These are phyloP conservation scores for Fopius arisanus DNA, from an alignment of 1,140 invertebrate genomes.

Conservation along the genomic window DNA sequence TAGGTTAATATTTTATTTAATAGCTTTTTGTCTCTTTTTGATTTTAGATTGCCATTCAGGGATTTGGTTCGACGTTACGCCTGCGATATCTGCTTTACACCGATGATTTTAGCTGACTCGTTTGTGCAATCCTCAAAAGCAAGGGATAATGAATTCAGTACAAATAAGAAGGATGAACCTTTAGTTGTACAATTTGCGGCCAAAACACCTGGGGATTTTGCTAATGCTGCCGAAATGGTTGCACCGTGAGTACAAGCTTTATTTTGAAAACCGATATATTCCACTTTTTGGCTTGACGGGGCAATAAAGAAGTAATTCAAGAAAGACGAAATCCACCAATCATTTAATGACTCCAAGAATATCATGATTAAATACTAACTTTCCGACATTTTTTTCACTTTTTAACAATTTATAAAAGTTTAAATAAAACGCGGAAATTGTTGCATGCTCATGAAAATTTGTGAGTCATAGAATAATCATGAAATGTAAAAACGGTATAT, in stretches of 20 bases:
- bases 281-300: too few relatives aligned
- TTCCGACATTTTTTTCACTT: too few relatives aligned
- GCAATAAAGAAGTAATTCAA: too few relatives aligned
- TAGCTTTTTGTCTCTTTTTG: neutral
- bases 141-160: conserved; percentile 87
- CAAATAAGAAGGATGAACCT: conserved; percentile 79
- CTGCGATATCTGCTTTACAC: conserved; percentile 91
- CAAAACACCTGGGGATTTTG: conserved; percentile 83
- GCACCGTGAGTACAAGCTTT: conserved; percentile 71
- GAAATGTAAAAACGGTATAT: too few relatives aligned
- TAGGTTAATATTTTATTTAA: neutral
- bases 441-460: too few relatives aligned
- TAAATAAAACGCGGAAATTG: too few relatives aligned
- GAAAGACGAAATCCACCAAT: too few relatives aligned
- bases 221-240: conserved; percentile 83
- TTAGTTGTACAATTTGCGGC: conserved; percentile 95
- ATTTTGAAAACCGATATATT: too few relatives aligned
- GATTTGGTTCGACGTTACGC: conserved; percentile 82
- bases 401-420: too few relatives aligned
- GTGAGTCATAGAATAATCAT: too few relatives aligned
- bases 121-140: conserved; percentile 90
- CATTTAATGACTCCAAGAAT: too few relatives aligned
- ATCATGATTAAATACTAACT: too few relatives aligned
- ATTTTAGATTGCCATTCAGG: conserved; percentile 81
- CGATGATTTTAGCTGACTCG: conserved; percentile 95